Base-by-base conservation (phyloP, 2,113 vertebrate genomes). In the Chitala chitala region DNA sequence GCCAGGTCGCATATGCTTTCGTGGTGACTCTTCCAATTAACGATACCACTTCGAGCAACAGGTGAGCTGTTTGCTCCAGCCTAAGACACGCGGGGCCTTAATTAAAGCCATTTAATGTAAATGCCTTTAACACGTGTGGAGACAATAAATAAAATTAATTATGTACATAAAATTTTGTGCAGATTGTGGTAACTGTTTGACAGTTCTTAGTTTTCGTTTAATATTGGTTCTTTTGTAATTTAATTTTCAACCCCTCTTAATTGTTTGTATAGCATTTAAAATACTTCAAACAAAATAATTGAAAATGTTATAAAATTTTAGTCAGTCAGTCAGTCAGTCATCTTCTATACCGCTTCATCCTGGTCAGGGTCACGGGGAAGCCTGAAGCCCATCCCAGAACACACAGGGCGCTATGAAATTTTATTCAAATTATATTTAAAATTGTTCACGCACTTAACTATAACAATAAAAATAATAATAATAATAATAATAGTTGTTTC, bases 81-180 rank as follows among this genome's bases (percentile, higher is more conserved):
- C 17, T 69, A 51, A 33, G 46, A 46, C 66, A 51, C 26, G 33
- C 66, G 12, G 46, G 7, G 10, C 26, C 29, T 50, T 53, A 53
- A 53, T 69, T 69, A 33, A 33, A 69, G 48, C 66, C 0, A 9
- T 36, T 36, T 53, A 29, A 29, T 46, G 42, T 68, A 46, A 46
- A 68, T 68, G 26, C 20, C 15, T 69, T 24, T 33, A 69, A 69
- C 31, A 15, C 29, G 4, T 4, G 48, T 29, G 3, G 13, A 69
- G 36, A 20, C 46, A 69, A 69, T 15, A 69, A 69, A 69, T 33
- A 69, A 69, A 53, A 69, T 33, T 33, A n/a, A 69, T 51, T 33
- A n/a, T 51, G 17, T 31, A 53, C 42, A n/a, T 69, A 33, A 69
- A 69, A 69, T 22, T 17, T 36, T 69, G 17, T 50, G 17, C 22